These are phyloP conservation scores for Pachycephala philippinensis DNA, from an alignment of 2,113 vertebrate genomes.

Conservation along the genomic window DNA sequence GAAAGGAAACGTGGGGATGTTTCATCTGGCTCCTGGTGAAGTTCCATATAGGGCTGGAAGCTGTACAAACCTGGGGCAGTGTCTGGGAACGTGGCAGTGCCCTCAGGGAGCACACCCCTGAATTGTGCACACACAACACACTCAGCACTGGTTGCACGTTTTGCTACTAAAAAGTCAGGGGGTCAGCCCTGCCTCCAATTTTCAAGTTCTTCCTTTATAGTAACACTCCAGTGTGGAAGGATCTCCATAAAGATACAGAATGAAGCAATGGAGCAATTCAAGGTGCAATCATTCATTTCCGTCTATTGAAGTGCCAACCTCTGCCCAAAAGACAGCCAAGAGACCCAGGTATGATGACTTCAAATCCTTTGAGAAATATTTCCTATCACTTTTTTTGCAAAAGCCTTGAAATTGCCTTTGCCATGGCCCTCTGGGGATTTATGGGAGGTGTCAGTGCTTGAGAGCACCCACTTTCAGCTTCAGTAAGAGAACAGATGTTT, in stretches of 20 bases:
- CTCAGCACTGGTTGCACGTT: neutral
- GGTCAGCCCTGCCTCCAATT: neutral
- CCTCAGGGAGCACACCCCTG: neutral
- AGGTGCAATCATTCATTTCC: neutral
- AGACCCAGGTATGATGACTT: neutral
- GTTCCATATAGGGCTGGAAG: neutral
- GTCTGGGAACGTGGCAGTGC: neutral
- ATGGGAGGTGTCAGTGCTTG: neutral
- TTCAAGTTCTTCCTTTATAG: neutral
- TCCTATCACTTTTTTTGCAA: neutral
- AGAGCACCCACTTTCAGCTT: neutral
- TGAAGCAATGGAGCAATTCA: neutral
- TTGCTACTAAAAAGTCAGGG: neutral
- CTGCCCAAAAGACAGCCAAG: neutral
- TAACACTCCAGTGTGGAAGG: neutral
- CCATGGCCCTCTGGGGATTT: neutral
- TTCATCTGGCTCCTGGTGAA: neutral
- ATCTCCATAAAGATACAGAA: neutral
- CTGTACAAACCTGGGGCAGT: neutral
- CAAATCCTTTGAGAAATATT: neutral
- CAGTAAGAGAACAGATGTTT: neutral
- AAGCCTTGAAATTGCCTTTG: neutral
- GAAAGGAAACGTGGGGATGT: neutral
- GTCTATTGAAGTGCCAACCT: neutral
- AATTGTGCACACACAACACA: neutral